Conservation (phyloP, 2,888 invertebrate genomes). For the Dolichomitus sp. region DNA sequence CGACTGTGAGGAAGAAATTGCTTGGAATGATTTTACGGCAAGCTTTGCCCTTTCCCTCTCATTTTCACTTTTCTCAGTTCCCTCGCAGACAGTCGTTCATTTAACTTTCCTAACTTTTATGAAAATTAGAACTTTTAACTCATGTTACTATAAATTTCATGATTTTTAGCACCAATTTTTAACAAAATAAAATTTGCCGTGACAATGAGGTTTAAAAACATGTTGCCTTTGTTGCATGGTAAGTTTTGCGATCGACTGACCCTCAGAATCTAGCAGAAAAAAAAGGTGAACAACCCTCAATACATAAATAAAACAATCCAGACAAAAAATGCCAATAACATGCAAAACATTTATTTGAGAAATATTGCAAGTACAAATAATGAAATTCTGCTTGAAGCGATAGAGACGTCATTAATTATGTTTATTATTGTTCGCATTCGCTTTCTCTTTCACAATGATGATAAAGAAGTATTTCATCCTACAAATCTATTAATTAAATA, state of each 20-base stretch:
- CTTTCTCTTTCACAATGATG: neutral
- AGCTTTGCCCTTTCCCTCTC: slow-evolving; percentile 32
- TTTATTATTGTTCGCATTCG: neutral
- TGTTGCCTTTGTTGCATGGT: too few species aligned
- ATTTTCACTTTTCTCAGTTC: slow-evolving; percentile 2
- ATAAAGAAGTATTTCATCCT: neutral
- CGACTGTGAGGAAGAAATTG: slow-evolving; percentile 45
- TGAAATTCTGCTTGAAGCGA: neutral
- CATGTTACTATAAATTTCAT: neutral
- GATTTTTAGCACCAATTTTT: neutral
- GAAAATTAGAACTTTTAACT: neutral
- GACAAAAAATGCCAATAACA: too few species aligned
- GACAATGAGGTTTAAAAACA: neutral
- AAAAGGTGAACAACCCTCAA: too few species aligned
- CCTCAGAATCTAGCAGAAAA: too few species aligned
- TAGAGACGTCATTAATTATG: slow-evolving; percentile 4
- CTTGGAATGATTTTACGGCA: slow-evolving; percentile 57
- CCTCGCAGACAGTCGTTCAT: neutral
- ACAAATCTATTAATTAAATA: neutral
- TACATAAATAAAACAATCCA: too few species aligned
- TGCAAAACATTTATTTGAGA: neutral
- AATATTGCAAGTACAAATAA: slow-evolving; percentile 16
- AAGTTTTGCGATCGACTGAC: too few species aligned
- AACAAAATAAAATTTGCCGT: too few species aligned
- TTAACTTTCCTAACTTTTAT: neutral